Evolutionary conservation across 2,113 vertebrate genomes (phyloP).

Genomic region (Ploceus nigricollis): DNA sequence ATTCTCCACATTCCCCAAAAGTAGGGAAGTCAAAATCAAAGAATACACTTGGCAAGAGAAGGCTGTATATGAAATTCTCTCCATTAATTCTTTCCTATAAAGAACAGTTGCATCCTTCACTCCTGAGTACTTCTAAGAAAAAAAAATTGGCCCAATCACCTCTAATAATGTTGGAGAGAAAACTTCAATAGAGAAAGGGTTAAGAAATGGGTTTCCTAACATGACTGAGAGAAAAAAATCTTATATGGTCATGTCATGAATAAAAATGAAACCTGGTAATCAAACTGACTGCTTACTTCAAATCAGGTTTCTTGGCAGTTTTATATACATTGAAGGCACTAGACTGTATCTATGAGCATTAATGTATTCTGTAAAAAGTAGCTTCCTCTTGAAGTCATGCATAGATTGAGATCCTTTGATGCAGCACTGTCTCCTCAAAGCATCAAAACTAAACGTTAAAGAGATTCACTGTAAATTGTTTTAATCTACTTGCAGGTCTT

Average conservation of each 20-base stretch:
- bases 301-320: background rate
- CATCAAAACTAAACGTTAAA: background rate
- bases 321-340: background rate
- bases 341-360: background rate
- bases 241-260: background rate
- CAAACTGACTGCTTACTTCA: background rate
- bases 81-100: background rate
- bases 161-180: background rate
- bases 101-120: background rate
- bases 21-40: background rate
- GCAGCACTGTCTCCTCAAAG: background rate
- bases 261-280: background rate
- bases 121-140: background rate
- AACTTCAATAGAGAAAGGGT: background rate
- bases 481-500: background rate
- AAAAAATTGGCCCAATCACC: background rate
- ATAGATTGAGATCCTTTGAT: background rate
- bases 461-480: background rate
- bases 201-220: background rate
- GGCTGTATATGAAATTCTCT: background rate
- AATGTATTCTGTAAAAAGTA: background rate
- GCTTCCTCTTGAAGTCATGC: constrained; percentile 12
- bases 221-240: background rate
- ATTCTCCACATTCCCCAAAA: background rate
- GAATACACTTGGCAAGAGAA: background rate